phyloP scores from a whole-genome alignment of 2,113 vertebrate genomes.

The Micronisus gabar region DNA sequence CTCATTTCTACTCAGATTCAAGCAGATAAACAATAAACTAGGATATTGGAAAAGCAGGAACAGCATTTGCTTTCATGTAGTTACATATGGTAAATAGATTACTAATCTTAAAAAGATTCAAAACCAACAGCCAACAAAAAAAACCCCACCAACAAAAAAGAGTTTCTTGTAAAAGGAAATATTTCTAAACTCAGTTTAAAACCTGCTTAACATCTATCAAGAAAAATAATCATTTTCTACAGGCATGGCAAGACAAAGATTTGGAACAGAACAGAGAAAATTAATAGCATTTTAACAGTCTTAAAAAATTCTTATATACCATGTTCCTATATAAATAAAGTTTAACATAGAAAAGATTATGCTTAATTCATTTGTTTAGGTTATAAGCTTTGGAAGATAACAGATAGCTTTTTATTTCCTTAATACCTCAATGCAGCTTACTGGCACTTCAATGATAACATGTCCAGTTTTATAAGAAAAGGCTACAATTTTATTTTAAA shows the following conservation, averaged over 20 bases:
- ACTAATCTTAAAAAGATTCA: not conserved
- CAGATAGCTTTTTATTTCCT: not conserved
- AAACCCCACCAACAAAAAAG: not conserved
- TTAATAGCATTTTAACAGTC: not conserved
- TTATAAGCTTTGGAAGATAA: not conserved
- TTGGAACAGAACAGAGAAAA: not conserved
- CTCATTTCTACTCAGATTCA: not conserved
- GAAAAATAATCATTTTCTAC: not conserved
- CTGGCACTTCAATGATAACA: not conserved
- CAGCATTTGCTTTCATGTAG: not conserved
- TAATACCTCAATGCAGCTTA: not conserved
- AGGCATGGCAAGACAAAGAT: not conserved
- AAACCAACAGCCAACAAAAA: not conserved
- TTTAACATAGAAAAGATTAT: not conserved
- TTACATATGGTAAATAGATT: not conserved
- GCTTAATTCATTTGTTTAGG: not conserved
- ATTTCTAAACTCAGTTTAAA: not conserved
- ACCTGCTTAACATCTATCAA: not conserved
- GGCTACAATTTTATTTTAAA: slow-evolving; percentile 2
- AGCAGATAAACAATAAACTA: not conserved
- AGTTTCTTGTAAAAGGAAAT: not conserved
- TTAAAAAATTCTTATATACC: not conserved
- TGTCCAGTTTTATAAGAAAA: slow-evolving; percentile 2
- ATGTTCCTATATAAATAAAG: not conserved
- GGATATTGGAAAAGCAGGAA: not conserved